Base-by-base conservation (phyloP, 2,113 vertebrate species). In the Mormyrus iriodes region DNA sequence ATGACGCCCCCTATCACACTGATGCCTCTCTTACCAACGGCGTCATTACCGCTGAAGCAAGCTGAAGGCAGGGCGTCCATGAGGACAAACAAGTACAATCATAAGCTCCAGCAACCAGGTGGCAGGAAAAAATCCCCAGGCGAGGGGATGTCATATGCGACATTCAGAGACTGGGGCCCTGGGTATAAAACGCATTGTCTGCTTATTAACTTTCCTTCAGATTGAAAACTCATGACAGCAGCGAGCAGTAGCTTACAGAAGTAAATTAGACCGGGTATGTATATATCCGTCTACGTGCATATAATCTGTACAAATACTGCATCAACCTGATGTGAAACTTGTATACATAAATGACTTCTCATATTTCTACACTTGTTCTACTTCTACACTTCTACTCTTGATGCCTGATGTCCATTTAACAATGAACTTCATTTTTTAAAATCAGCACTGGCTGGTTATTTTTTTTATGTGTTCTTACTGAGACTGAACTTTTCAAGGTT, bases 191-290 rank as follows among this genome's bases (percentile, higher is more conserved):
- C 53, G 46, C 86, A 8, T 86, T 39, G 51, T 53, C 51, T 39
- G 49, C 49, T 86, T 86, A 86, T 86, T 86, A 86, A 86, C 49
- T 86, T 86, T 53, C 49, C 85, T 53, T 86, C 51, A 86, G 1
- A 53, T 52, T 17, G n/a, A 53, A 55, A 86, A 53, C 49, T 86
- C 85, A 86, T 15, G n/a, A 53, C 27, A 53, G 13, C 13, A n/a
- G n/a, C 51, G 17, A 31, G n/a, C 21, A 8, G 44, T 17, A 24
- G 83, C 83, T 85, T 31, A 85, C 21, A 27, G 44, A n/a, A 19
- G 35, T 42, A 19, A 79, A 79, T 79, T 5, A 79, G 31, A 35
- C 31, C 35, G 19, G 0, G 35, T 42, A 79, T 42, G 73, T 76
- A 76, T 76, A 76, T 42, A 79, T 17, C 58, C 5, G 52, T 53